Percentiles rank a stretch among this genome's conserved stretches.
phyloP scores from a whole-genome alignment of 2,797 vertebrate species.

The Enteromius thamalakanensis region DNA sequence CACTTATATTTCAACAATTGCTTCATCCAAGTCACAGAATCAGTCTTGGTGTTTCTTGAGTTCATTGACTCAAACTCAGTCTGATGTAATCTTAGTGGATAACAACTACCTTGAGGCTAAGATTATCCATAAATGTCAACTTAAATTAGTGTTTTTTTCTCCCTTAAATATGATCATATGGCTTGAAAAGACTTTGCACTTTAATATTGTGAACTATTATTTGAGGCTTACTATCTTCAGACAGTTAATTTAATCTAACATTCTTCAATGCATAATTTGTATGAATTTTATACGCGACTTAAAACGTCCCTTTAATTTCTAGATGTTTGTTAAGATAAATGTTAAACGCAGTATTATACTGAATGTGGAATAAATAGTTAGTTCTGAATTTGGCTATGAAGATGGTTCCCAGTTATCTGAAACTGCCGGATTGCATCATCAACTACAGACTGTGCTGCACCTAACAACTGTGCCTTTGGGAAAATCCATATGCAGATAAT shows the following conservation, averaged over 20 bases:
- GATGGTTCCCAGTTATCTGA: not conserved
- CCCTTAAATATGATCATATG: not conserved
- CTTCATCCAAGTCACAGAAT: not conserved
- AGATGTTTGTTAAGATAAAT: not conserved
- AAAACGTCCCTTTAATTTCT: not conserved
- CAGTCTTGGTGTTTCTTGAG: not conserved
- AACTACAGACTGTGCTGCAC: not conserved
- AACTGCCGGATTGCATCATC: not conserved
- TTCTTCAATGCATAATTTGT: not conserved
- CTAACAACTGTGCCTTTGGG: not conserved
- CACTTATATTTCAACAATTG: not conserved
- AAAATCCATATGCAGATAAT: conserved; percentile 21
- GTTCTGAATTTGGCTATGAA: not conserved
- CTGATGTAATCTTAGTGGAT: not conserved
- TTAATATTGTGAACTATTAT: not conserved
- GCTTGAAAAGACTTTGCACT: not conserved
- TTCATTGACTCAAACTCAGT: not conserved
- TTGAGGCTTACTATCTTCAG: not conserved
- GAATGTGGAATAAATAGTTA: not conserved
- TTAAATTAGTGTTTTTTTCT: not conserved
- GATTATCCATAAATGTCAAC: not conserved
- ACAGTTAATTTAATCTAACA: not conserved
- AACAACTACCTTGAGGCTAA: not conserved
- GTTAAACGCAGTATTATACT: not conserved
- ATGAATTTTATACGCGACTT: not conserved